Evolutionary conservation across 1,140 invertebrate genomes (phyloP), one percentile per base, ranked within the genome.

Genomic region (Drosophila kurseongensis): DNA sequence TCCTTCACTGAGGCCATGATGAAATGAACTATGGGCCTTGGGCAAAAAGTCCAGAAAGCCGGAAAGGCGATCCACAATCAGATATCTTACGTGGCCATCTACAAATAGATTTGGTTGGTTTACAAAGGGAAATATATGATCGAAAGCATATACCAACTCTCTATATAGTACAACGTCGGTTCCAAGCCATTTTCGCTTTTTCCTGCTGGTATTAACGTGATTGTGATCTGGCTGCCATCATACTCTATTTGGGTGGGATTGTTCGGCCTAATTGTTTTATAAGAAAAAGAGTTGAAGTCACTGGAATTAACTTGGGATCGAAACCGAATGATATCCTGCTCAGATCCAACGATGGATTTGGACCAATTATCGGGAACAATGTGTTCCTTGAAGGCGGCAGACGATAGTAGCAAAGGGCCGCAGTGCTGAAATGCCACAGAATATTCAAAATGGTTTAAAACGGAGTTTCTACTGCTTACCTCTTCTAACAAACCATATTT

Each of bases 11-110:
- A 86, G 56, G 0, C 54, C 59, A 1, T 0, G 10, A 6, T 69
- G 79, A 27, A 86, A 76, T 0, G 13, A 16, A 12, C 14, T 13
- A 23, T 40, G 35, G 12, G 71, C 57, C 36, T 88, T 86, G 9
- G 79, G 71, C 50, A 86, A 44, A 16, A 82, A 86, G 23, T 86
- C 66, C 51, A 86, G 48, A 38, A 23, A 44, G 1, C 47, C 66
- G 0, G 47, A 41, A 2, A 88, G 36, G 7, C 63, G 42, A 7
- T 88, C 82, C 9, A 57, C 65, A 52, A 88, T 65, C 10, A 86
- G 7, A 5, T 29, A 8, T 66, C 44, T 76, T 2, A 61, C 35
- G 23, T 29, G 23, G 10, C 60, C 55, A 66, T 75, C 82, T 86
- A 27, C 1, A 54, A 60, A 5, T n/a, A 8, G 0, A 45, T 10